Evolutionary conservation across 2,888 invertebrate genomes (phyloP).

Genomic region (Leptinotarsa juncta): DNA sequence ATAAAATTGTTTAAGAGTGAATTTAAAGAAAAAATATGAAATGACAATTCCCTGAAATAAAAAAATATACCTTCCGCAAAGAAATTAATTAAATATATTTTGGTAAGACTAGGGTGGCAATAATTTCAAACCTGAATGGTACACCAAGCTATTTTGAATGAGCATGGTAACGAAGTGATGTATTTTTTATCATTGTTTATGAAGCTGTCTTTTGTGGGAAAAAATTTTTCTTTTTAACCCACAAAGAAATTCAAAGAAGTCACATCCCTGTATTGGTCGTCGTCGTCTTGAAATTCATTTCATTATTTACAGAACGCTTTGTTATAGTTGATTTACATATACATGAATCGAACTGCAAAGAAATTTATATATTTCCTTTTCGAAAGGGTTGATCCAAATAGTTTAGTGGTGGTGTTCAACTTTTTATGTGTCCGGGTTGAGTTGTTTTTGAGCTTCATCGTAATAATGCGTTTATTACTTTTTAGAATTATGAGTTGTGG

Average conservation of each 20-base stretch:
- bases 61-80: too few species aligned
- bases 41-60: too few species aligned
- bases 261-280: slow-evolving; percentile 24
- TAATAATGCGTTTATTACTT: slow-evolving; percentile 36
- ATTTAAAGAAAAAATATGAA: too few species aligned
- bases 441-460: slow-evolving; percentile 34
- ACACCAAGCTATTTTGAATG: too few species aligned
- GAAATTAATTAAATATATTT: too few species aligned
- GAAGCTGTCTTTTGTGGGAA: too few species aligned
- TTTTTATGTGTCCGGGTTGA: slow-evolving; percentile 44
- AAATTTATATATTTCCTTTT: slow-evolving; percentile 50
- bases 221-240: background rate
- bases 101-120: too few species aligned
- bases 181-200: too few species aligned
- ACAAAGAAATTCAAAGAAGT: background rate
- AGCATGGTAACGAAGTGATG: too few species aligned
- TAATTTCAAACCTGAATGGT: too few species aligned
- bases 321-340: slow-evolving; percentile 46
- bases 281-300: slow-evolving; percentile 41
- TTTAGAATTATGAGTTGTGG: slow-evolving; percentile 30
- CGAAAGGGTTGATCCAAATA: slow-evolving; percentile 43
- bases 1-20: too few species aligned
- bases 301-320: slow-evolving; percentile 44
- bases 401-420: slow-evolving; percentile 41
- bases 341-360: slow-evolving; percentile 47